Percentiles rank a stretch among this genome's conserved stretches.
Conservation (phyloP, 2,888 invertebrate genomes). For the Cheilosia soror region DNA sequence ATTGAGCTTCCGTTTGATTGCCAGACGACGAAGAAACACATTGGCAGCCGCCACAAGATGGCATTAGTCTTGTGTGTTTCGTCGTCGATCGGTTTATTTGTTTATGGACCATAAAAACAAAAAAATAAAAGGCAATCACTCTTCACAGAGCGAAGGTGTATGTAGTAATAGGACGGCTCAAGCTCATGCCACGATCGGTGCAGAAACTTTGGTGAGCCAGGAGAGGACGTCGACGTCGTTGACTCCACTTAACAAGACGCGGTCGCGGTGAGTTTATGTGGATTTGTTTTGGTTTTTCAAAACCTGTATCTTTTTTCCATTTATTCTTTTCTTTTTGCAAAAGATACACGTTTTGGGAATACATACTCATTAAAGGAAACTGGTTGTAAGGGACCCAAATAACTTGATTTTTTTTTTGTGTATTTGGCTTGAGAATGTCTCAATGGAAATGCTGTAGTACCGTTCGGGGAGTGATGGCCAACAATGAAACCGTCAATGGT, state of each 20-base stretch:
- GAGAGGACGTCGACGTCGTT: constrained; percentile 7
- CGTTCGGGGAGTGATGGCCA: constrained; percentile 25
- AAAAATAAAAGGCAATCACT: not conserved
- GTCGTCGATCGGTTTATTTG: constrained; percentile 35
- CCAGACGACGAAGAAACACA: constrained; percentile 32
- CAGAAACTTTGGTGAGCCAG: not conserved
- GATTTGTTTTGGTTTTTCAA: constrained; percentile 21
- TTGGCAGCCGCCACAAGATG: constrained; percentile 1
- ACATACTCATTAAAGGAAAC: constrained; percentile 42
- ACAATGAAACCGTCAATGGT: constrained; percentile 40
- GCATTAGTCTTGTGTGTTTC: constrained; percentile 4
- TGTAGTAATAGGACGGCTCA: not conserved
- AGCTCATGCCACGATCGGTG: not conserved
- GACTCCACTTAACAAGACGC: constrained; percentile 41
- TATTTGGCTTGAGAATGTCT: constrained; percentile 23
- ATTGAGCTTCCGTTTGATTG: constrained; percentile 72
- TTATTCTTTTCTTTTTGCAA: constrained; percentile 6
- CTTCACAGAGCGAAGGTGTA: not conserved
- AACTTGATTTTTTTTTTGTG: not conserved
- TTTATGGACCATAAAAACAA: constrained; percentile 38
- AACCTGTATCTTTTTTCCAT: not conserved
- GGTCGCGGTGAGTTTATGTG: constrained; percentile 6
- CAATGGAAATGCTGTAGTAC: constrained; percentile 36
- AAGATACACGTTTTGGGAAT: constrained; percentile 43
- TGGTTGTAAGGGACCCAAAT: constrained; percentile 53